Evolutionary conservation across 2,888 invertebrate genomes (phyloP).

Genomic region (Myathropa florea): DNA sequence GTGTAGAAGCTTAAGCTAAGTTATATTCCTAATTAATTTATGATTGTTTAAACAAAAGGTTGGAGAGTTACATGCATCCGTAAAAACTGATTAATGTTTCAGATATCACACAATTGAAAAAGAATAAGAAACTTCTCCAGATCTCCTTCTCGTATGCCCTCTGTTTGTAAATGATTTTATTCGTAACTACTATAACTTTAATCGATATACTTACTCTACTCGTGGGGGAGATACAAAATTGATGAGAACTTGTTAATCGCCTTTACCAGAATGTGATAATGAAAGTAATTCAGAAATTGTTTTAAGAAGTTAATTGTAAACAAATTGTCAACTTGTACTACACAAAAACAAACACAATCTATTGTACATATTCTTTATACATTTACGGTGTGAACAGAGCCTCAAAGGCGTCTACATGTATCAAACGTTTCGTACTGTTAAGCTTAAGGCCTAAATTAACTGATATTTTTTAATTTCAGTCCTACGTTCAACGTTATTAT

Average conservation of each 20-base stretch:
- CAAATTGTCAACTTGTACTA: not conserved
- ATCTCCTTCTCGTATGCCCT: not conserved
- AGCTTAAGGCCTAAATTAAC: constrained; percentile 37
- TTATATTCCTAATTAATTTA: constrained; percentile 28
- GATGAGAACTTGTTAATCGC: constrained; percentile 41
- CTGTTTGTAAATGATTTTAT: not conserved
- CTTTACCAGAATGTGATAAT: constrained; percentile 65
- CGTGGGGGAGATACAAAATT: not conserved
- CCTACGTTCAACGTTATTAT: constrained; percentile 6
- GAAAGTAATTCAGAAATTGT: constrained; percentile 47
- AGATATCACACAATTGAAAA: not conserved
- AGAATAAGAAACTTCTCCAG: not conserved
- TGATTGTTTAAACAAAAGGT: not conserved
- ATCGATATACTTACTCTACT: constrained; percentile 1
- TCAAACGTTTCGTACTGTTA: not conserved
- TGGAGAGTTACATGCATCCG: not conserved
- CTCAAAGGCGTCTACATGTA: not conserved
- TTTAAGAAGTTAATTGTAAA: not conserved
- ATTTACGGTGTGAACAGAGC: not conserved
- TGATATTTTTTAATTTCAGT: constrained; percentile 7
- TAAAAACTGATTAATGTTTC: too few relatives aligned
- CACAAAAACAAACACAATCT: constrained; percentile 31
- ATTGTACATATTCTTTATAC: constrained; percentile 41
- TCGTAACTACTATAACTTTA: not conserved
- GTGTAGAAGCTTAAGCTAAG: constrained; percentile 72